phyloP scores from a whole-genome alignment of 2,113 vertebrate species.

The Sceloporus tristichus region DNA sequence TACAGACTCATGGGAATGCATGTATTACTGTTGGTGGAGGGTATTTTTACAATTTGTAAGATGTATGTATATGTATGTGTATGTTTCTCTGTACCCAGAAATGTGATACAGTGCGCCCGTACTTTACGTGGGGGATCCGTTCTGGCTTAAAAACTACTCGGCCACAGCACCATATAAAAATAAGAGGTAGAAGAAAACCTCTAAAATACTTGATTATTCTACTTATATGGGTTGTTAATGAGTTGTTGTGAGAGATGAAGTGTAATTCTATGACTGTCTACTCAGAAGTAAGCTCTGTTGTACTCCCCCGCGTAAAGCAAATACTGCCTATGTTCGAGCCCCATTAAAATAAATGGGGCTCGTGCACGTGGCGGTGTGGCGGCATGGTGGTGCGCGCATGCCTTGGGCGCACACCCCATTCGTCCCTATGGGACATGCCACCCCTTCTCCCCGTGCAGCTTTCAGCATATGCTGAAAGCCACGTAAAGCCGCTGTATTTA shows the following conservation, averaged over 20 bases:
- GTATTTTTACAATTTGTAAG: not conserved
- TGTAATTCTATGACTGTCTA: not conserved
- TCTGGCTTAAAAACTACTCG: not conserved
- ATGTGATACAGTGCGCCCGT: too few species aligned
- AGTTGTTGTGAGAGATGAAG: not conserved
- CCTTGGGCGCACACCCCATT: too few species aligned
- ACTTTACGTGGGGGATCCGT: too few species aligned
- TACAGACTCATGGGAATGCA: not conserved
- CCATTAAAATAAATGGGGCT: too few species aligned
- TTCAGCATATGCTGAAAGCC: too few species aligned
- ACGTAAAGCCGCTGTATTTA: too few species aligned
- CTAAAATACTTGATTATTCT: slow-evolving; percentile 24
- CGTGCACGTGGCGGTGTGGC: too few species aligned
- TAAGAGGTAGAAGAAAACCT: not conserved
- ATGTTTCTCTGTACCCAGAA: not conserved
- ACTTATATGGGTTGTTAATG: not conserved
- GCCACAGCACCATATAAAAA: not conserved
- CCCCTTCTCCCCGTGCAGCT: too few species aligned
- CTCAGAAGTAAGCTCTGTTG: not conserved
- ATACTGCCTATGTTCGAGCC: too few species aligned
- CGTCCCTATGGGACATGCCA: too few species aligned
- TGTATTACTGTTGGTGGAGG: not conserved
- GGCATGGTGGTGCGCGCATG: too few species aligned
- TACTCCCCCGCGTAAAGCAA: not conserved
- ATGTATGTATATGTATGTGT: not conserved